A percentile compares a stretch with the other conserved stretches of the same genome.
Evolutionary conservation across 2,888 invertebrate genomes (phyloP).

Genomic region (Meiosimyza decipiens): DNA sequence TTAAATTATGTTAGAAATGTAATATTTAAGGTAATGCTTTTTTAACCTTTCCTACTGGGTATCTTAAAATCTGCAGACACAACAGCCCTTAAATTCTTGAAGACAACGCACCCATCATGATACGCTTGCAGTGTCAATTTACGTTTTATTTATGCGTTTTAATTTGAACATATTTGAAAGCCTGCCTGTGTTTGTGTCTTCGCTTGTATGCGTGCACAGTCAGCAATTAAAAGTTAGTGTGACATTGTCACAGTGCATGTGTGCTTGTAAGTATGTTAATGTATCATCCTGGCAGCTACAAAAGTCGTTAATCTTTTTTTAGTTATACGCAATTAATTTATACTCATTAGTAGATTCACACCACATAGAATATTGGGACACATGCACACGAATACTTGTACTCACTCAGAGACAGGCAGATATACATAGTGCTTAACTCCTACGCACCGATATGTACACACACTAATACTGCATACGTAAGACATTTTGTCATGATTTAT

Average conservation of each 20-base stretch:
- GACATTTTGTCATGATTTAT: constrained; percentile 32
- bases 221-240: constrained; percentile 10
- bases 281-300: neutral
- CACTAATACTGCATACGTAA: neutral
- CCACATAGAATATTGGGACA: neutral
- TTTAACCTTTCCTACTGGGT: too few relatives aligned
- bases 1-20: too few relatives aligned
- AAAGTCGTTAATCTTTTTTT: constrained; percentile 9
- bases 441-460: neutral
- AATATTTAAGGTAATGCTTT: too few relatives aligned
- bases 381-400: too few relatives aligned
- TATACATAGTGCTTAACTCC: neutral
- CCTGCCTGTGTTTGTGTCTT: neutral
- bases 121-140: constrained; percentile 11
- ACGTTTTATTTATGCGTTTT: constrained; percentile 28
- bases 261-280: neutral
- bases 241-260: neutral
- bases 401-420: too few relatives aligned
- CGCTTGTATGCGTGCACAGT: neutral
- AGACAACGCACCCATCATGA: too few relatives aligned
- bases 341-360: constrained; percentile 26
- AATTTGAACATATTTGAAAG: constrained; percentile 26
- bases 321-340: constrained; percentile 28
- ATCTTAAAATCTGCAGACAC: too few relatives aligned
- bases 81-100: too few relatives aligned